These are phyloP conservation scores for human DNA, from an alignment of 2,113 vertebrate species.

Conservation along the genomic window GRCh38 chr7:127474501-127475000, in stretches of 20 bases:
- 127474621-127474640: not conserved
- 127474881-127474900: not conserved
- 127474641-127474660: not conserved
- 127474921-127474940: not conserved
- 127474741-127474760: not conserved
- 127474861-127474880: not conserved
- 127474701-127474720: not conserved
- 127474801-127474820: not conserved
- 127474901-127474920: not conserved
- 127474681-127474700: not conserved
- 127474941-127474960: slow-evolving; percentile 4
- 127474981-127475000: not conserved
- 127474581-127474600: not conserved
- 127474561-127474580: not conserved
- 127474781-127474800: not conserved
- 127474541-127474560: not conserved
- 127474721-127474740: not conserved
- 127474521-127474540: not conserved
- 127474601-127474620: not conserved
- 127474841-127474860: not conserved
- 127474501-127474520: not conserved
- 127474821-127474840: not conserved
- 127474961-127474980: not conserved
- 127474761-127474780: not conserved
- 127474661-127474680: slow-evolving; percentile 57